A percentile compares a stretch with the other conserved stretches of the same genome.
Conservation (phyloP, 2,888 invertebrate genomes). For the Cerastis leucographa region DNA sequence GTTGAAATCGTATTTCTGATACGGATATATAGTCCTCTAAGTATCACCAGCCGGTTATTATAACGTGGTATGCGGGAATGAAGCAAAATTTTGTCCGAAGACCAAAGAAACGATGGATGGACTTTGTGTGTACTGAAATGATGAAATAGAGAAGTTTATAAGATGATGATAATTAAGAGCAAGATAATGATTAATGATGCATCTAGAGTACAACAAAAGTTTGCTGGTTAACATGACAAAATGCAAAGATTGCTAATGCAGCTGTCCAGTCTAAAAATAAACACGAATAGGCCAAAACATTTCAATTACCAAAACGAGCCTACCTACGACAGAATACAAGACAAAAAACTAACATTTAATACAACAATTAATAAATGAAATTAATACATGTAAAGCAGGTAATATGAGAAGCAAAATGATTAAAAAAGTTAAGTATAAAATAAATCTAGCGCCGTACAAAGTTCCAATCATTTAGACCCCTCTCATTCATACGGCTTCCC, state of each 20-base stretch:
- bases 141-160: background rate
- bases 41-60: background rate
- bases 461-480: constrained; percentile 64
- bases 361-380: constrained; percentile 22
- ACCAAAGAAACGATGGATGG: background rate
- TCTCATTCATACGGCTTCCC: constrained; percentile 64
- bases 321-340: background rate
- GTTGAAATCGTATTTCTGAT: constrained; percentile 18
- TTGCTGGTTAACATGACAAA: background rate
- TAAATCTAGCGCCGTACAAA: constrained; percentile 57
- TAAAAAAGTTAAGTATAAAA: constrained; percentile 50
- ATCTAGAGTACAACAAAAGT: background rate
- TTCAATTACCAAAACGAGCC: background rate
- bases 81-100: background rate
- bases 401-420: constrained; percentile 43
- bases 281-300: background rate
- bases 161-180: background rate
- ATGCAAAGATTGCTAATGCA: background rate
- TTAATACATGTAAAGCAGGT: constrained; percentile 23
- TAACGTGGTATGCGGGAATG: background rate
- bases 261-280: background rate
- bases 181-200: background rate
- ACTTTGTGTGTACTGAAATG: background rate
- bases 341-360: background rate
- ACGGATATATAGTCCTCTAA: background rate